phyloP scores from a whole-genome alignment of 2,888 invertebrate genomes.

The Tenthredo scrophulariae region DNA sequence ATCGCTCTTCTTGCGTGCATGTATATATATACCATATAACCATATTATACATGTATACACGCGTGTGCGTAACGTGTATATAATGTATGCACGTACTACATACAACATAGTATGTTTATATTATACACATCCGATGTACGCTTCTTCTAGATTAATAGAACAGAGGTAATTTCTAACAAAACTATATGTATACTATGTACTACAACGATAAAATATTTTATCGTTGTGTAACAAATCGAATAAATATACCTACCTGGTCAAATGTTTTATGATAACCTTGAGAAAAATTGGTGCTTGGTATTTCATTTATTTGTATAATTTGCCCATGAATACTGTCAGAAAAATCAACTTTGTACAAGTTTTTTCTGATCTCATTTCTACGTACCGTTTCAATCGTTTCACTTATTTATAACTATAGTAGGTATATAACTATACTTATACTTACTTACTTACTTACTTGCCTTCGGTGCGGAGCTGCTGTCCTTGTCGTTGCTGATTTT shows the following conservation, averaged over 20 bases:
- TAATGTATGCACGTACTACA: constrained; percentile 13
- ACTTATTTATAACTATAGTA: constrained; percentile 6
- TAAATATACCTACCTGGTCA: background rate
- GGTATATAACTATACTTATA: constrained; percentile 15
- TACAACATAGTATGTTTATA: constrained; percentile 2
- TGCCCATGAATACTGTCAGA: background rate
- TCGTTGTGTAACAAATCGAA: background rate
- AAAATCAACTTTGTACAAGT: background rate
- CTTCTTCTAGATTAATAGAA: background rate
- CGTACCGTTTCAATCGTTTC: background rate
- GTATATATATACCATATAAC: background rate
- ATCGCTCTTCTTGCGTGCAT: constrained; percentile 42
- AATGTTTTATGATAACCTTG: constrained; percentile 8
- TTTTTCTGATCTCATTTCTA: background rate
- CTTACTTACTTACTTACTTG: background rate
- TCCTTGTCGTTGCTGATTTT: constrained; percentile 10
- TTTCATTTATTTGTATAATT: background rate
- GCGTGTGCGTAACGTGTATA: background rate
- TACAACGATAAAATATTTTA: background rate
- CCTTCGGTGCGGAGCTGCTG: constrained; percentile 18
- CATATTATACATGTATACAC: constrained; percentile 1
- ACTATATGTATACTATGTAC: background rate
- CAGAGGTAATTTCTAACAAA: background rate
- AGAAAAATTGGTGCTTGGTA: background rate
- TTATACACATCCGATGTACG: background rate